Percentiles rank a stretch among this genome's conserved stretches.
phyloP scores from a whole-genome alignment of 1,140 invertebrate species.

The Thaumetopoea pityocampa region DNA sequence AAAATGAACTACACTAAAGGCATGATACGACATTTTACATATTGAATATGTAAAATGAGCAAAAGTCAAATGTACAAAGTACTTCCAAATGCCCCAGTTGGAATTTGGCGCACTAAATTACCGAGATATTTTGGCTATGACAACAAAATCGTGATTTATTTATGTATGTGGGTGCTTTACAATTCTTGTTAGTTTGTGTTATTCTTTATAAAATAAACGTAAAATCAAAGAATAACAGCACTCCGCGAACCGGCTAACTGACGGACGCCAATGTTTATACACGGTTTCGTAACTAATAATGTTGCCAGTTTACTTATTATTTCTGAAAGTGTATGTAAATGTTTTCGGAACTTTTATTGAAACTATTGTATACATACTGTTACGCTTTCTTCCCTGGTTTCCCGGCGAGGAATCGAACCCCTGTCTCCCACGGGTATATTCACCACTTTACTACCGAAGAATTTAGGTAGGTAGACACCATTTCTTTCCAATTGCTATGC shows the following conservation, averaged over 20 bases:
- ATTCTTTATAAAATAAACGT: constrained; percentile 19
- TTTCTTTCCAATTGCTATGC: too few species aligned
- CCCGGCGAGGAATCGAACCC: too few species aligned
- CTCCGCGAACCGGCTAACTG: constrained; percentile 22
- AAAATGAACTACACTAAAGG: too few species aligned
- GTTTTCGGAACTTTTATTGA: too few species aligned
- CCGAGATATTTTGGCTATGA: constrained; percentile 16
- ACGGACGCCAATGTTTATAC: constrained; percentile 42
- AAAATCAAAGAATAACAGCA: constrained; percentile 16
- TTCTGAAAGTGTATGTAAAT: too few species aligned
- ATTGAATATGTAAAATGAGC: constrained; percentile 5
- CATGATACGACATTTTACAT: constrained; percentile 1
- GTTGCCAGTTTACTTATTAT: too few species aligned
- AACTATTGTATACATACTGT: too few species aligned
- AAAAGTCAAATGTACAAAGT: constrained; percentile 11
- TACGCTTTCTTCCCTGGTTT: too few species aligned
- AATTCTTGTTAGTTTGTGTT: constrained; percentile 15
- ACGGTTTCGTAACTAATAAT: constrained; percentile 48
- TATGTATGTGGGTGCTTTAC: constrained; percentile 6
- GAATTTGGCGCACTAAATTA: constrained; percentile 13
- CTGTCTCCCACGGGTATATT: too few species aligned
- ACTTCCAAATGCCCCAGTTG: constrained; percentile 13
- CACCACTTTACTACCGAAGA: too few species aligned
- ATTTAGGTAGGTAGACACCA: too few species aligned
- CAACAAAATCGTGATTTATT: constrained; percentile 19